Percentiles rank a stretch among this genome's conserved stretches.
Evolutionary conservation across 2,888 invertebrate species (phyloP).

Genomic region (Danaus chrysippus): DNA sequence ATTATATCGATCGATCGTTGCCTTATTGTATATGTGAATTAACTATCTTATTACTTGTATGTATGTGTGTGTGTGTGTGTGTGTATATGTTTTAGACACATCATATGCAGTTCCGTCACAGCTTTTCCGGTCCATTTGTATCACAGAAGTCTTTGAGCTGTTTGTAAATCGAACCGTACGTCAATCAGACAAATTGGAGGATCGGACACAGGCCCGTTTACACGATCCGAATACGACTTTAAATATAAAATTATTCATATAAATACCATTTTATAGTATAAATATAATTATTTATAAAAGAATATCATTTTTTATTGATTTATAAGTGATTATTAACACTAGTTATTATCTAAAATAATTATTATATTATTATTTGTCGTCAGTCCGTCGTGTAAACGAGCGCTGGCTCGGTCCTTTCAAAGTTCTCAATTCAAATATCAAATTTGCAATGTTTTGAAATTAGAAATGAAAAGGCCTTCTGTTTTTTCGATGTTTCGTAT

Average conservation of each 20-base stretch:
- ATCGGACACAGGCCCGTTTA: slow-evolving; percentile 46
- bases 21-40: no score
- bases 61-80: not conserved
- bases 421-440: slow-evolving; percentile 59
- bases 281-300: no score
- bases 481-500: slow-evolving; percentile 37
- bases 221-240: slow-evolving; percentile 8
- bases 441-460: slow-evolving; percentile 45
- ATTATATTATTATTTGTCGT: no score
- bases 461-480: slow-evolving; percentile 45
- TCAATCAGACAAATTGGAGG: slow-evolving; percentile 76
- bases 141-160: slow-evolving; percentile 61
- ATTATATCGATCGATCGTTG: no score
- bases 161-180: slow-evolving; percentile 66
- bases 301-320: no score
- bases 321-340: no score
- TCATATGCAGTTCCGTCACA: slow-evolving; percentile 13
- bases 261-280: no score
- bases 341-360: no score
- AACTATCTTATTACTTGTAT: not conserved
- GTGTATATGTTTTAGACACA: not conserved
- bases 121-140: slow-evolving; percentile 16
- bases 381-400: slow-evolving; percentile 11
- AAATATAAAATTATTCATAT: not conserved
- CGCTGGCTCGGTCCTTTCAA: slow-evolving; percentile 37